Percentiles rank a stretch among this genome's conserved stretches.
Conservation (phyloP, 2,888 invertebrate genomes). For the Xiphydria camelus region DNA sequence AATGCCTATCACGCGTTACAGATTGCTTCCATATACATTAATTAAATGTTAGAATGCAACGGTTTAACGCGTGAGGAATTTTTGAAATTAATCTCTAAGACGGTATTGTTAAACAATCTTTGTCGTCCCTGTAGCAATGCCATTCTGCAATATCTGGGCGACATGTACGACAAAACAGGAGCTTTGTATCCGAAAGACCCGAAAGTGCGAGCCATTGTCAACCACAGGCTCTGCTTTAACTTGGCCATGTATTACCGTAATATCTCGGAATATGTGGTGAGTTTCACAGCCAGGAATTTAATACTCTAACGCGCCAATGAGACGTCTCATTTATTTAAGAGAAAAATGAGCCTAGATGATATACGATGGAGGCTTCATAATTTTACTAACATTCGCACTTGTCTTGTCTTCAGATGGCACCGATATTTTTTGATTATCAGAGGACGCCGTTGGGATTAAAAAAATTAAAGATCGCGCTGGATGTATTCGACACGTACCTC, state of each 20-base stretch:
- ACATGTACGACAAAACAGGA: constrained; percentile 70
- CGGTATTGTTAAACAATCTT: neutral
- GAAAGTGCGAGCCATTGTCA: constrained; percentile 72
- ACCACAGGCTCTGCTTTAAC: constrained; percentile 80
- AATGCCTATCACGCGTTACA: no score
- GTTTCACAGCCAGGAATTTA: no score
- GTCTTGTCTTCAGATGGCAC: constrained; percentile 67
- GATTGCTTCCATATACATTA: no score
- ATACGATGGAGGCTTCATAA: no score
- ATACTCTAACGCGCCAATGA: no score
- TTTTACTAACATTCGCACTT: no score
- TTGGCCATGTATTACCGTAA: constrained; percentile 74
- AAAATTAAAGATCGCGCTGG: constrained; percentile 69
- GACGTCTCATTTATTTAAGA: no score
- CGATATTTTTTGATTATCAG: constrained; percentile 77
- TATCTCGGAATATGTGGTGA: constrained; percentile 69
- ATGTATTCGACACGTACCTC: constrained; percentile 71
- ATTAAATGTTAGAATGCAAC: neutral
- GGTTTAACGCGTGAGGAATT: neutral
- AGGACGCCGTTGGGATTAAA: constrained; percentile 70
- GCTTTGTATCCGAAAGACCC: constrained; percentile 74
- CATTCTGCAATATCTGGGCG: constrained; percentile 73
- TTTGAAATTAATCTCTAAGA: neutral
- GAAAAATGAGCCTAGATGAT: no score
- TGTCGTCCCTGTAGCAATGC: constrained; percentile 66